Base-by-base conservation (phyloP, 2,888 invertebrate genomes). In the Drosophila percnosoma region DNA sequence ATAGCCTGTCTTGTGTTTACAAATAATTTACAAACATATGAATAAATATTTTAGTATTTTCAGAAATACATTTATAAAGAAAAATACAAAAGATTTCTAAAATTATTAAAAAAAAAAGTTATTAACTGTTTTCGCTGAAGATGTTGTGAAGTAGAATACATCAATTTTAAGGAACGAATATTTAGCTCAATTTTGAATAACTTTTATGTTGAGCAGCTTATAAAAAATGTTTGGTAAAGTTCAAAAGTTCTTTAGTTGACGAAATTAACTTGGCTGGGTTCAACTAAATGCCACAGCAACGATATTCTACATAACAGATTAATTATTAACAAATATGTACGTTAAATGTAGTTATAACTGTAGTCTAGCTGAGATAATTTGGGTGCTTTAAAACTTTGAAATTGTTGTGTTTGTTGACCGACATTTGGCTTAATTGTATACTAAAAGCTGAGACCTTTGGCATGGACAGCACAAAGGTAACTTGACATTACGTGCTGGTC, bases 361-460 rank as follows among this genome's bases (percentile, higher is more conserved):
- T 15, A 15, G 24, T 24, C 15, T 4, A 15, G 45, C 24, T 45
- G 21, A 21, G 13, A 3, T 21, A 42, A 21, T 3, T 42, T 42
- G 13, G 5, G 11, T 45, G 24, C 15, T 45, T 45, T 15, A 45
- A 24, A 8, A 45, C 45, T 15, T 45, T 15, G 7, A 15, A 45
- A 15, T 45, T 45, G 45, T 8, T 15, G 24, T 45, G 45, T 45
- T 15, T 45, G 13, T 45, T 45, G 45, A 45, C 45, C 45, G 24
- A 45, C 45, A 45, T 45, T 45, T 45, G 45, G 24, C 8, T 27
- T 45, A 51, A 33, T 34, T n/a, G 33, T 10, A 34, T 21, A n/a
- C n/a, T 52, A 13, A 52, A 52, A 21, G 27, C 24, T 27, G 24
- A 18, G 13, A 54, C 53, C 34, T 53, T 45, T 45, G 49, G 29